Conservation (phyloP, 2,113 vertebrate species). For the Elgaria multicarinata region DNA sequence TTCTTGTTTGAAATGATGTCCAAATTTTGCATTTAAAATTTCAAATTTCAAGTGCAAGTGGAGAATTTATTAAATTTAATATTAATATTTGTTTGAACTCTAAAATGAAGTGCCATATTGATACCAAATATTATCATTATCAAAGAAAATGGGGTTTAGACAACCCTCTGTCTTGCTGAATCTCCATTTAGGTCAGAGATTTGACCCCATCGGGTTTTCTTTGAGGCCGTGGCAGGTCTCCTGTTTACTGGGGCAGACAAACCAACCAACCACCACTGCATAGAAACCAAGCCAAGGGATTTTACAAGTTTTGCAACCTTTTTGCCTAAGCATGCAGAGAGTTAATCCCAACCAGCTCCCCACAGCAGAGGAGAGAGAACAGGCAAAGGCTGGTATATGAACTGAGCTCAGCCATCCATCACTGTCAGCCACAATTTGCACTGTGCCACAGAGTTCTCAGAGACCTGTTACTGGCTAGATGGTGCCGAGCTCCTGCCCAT, state of each 20-base stretch:
- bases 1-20: background rate
- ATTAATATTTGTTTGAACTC: background rate
- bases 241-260: background rate
- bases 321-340: background rate
- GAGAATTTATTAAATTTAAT: background rate
- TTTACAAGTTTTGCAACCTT: background rate
- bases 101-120: background rate
- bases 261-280: no score
- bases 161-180: background rate
- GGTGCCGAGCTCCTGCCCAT: background rate
- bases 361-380: background rate
- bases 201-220: background rate
- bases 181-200: background rate
- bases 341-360: background rate
- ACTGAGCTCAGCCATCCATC: slow-evolving; percentile 2
- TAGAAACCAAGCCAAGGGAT: background rate
- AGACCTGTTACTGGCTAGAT: background rate
- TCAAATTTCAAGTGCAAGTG: background rate
- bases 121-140: no score
- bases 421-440: background rate
- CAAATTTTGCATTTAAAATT: background rate
- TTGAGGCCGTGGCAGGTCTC: background rate
- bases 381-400: background rate
- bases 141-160: background rate
- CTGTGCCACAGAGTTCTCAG: background rate